Evolutionary conservation across 53 echinoderm and acorn worm genomes (phyloP), one percentile per base, ranked within the genome.

Genomic region (Temnopleurus reevesii): DNA sequence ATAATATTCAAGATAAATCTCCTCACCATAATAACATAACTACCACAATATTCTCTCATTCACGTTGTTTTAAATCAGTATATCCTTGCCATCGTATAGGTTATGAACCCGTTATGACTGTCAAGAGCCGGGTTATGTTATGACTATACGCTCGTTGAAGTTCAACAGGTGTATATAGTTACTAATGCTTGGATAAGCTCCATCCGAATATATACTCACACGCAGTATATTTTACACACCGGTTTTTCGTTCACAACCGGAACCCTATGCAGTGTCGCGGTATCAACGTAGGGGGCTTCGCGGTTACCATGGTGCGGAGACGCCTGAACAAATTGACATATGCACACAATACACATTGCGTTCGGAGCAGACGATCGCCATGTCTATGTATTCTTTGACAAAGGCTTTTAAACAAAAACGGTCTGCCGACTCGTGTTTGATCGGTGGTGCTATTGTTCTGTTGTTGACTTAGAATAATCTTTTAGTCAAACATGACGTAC

Each of bases 261-360:
- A n/a, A 12, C 19, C n/a, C 4, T 0, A 8, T 43, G 10, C 45
- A 4, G 5, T 83, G 17, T 43, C 1, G 49, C 5, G 1, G 18
- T 51, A 27, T 51, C 55, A 51, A 41, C 31, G 59, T 21, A 23
- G 60, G 58, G 60, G 60, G 46, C 44, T 45, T 43, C 24, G 6
- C 53, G 88, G 88, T 87, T 87, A 21, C 71, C 88, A 87, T 87
- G 88, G 53, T n/a, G 88, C 88, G 13, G 66, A 8, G 88, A 87
- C 88, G 88, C 88, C 19, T 66, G 59, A 49, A 25, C 88, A 87
- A 87, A 87, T 66, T 87, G 33, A 45, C 86, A 86, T 59, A 86
- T 7, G 44, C 38, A 87, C 55, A 30, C 88, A 87, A n/a, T 26
- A 36, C 35, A 3, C 56, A 19, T 25, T 21, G 35, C 18, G 12